A percentile compares a stretch with the other conserved stretches of the same genome.
phyloP scores from a whole-genome alignment of 2,888 invertebrate genomes.

The Koerneria pararmatus region DNA sequence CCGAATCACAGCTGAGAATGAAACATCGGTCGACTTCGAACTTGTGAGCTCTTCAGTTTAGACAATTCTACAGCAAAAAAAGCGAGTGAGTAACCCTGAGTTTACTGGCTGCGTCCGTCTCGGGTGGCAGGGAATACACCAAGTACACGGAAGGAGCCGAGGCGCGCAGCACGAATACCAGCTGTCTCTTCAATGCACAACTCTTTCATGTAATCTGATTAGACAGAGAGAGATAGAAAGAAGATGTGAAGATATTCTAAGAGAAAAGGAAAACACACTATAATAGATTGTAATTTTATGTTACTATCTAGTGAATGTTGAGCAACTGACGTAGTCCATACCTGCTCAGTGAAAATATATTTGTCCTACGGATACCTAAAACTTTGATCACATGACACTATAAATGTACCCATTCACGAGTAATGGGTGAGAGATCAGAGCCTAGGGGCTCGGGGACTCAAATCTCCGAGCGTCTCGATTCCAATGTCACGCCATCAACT shows the following conservation, averaged over 20 bases:
- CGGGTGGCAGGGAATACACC: conserved; percentile 16
- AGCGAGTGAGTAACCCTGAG: no score
- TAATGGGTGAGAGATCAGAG: no score
- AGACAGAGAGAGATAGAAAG: background rate
- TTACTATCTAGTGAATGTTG: background rate
- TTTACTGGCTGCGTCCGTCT: conserved; percentile 1
- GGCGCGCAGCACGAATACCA: conserved; percentile 10
- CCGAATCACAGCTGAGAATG: no score
- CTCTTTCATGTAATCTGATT: background rate
- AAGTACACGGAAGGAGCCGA: conserved; percentile 16
- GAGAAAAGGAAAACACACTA: background rate
- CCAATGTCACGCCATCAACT: no score
- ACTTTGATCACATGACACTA: no score
- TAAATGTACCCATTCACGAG: no score
- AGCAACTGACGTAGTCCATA: background rate
- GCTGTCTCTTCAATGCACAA: conserved; percentile 12
- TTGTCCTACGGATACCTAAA: no score
- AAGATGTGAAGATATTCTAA: background rate
- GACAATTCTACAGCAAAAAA: no score
- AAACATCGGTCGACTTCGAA: no score
- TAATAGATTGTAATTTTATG: background rate
- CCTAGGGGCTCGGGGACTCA: no score
- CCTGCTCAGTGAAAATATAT: background rate
- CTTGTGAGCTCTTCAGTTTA: no score
- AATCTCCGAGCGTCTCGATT: no score